Conservation (phyloP, 2,888 invertebrate genomes). For the Pomacea canaliculata region DNA sequence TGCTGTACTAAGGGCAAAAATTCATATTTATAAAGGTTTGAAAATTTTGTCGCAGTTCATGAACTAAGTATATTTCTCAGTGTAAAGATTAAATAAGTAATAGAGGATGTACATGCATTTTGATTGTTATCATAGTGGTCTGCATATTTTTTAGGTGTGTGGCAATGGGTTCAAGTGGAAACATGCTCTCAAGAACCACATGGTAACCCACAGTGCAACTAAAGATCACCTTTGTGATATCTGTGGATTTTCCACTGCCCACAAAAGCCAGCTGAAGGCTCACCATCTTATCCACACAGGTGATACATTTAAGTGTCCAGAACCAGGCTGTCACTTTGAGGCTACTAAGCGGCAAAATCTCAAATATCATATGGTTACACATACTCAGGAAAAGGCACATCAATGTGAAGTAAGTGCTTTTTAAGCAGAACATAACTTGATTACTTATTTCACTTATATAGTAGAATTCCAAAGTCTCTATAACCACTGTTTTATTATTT, state of each 20-base stretch:
- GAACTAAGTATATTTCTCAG: too few relatives aligned
- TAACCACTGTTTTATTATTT: too few relatives aligned
- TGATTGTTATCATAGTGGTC: too few relatives aligned
- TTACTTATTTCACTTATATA: too few relatives aligned
- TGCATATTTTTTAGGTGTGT: slow-evolving; percentile 61
- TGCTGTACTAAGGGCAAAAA: too few relatives aligned
- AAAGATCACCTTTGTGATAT: slow-evolving; percentile 75
- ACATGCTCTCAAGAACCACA: slow-evolving; percentile 72
- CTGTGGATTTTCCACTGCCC: slow-evolving; percentile 75
- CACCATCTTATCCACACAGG: slow-evolving; percentile 74
- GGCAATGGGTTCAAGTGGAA: slow-evolving; percentile 75
- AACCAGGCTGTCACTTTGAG: slow-evolving; percentile 70
- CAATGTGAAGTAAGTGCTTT: slow-evolving; percentile 70
- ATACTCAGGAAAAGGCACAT: slow-evolving; percentile 74
- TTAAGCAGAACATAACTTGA: not conserved
- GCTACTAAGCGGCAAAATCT: slow-evolving; percentile 74
- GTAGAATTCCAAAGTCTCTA: too few relatives aligned
- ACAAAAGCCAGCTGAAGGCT: slow-evolving; percentile 74
- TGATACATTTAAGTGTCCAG: slow-evolving; percentile 72
- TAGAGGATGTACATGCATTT: too few relatives aligned
- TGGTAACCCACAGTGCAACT: slow-evolving; percentile 72
- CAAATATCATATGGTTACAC: slow-evolving; percentile 74
- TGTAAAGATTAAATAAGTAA: too few relatives aligned
- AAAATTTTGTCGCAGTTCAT: too few relatives aligned
- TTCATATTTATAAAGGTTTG: too few relatives aligned